Evolutionary conservation across 2,888 invertebrate species (phyloP).

Genomic region (Elmis aenea): DNA sequence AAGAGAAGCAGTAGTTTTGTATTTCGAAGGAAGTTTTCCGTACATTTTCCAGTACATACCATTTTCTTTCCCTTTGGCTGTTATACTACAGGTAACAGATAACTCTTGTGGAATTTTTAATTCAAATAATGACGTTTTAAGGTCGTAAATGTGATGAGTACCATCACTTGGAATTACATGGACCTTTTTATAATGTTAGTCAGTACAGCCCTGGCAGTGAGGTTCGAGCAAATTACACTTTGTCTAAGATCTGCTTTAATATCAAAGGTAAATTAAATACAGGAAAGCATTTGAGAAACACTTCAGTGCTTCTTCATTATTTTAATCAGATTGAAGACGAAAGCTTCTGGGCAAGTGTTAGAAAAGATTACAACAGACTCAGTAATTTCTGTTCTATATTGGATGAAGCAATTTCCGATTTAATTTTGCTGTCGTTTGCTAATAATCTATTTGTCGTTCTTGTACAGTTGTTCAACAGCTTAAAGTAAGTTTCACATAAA

Average conservation of each 20-base stretch:
- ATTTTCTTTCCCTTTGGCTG: constrained; percentile 2
- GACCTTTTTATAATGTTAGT: constrained; percentile 39
- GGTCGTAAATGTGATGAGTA: constrained; percentile 30
- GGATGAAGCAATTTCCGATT: constrained; percentile 56
- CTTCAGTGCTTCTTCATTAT: background rate
- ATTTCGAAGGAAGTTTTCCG: background rate
- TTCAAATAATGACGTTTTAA: constrained; percentile 18
- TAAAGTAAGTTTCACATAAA: constrained; percentile 52
- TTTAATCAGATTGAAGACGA: constrained; percentile 53
- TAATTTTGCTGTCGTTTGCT: constrained; percentile 62
- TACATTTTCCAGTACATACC: constrained; percentile 2
- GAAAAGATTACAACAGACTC: constrained; percentile 61
- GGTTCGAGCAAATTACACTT: constrained; percentile 34
- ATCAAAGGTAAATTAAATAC: constrained; percentile 9
- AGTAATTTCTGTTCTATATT: constrained; percentile 56
- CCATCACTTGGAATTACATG: constrained; percentile 35
- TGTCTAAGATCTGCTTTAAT: constrained; percentile 12
- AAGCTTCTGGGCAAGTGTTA: constrained; percentile 60
- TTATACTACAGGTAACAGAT: background rate
- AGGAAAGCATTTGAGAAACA: background rate
- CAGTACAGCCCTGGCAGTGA: constrained; percentile 32
- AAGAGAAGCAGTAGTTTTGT: background rate
- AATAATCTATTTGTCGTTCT: constrained; percentile 72
- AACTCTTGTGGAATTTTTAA: background rate
- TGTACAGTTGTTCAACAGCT: constrained; percentile 63